A percentile compares a stretch with the other conserved stretches of the same genome.
Conservation (phyloP, 1,140 invertebrate genomes). For the Drosophila tani region DNA sequence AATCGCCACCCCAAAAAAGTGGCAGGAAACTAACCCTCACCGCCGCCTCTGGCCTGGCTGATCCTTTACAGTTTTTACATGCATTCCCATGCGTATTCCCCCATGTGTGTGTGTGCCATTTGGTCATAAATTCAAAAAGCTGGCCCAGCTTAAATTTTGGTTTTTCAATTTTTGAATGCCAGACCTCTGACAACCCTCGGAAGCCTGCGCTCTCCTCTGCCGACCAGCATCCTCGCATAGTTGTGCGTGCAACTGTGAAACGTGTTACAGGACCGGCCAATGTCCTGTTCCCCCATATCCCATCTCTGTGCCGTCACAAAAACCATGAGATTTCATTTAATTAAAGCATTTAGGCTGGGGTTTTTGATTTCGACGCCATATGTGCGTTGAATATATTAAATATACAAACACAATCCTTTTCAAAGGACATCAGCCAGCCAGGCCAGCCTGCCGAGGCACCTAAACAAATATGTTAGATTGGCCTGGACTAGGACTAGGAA, state of each 20-base stretch:
- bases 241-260: conserved; percentile 81
- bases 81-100: conserved; percentile 76
- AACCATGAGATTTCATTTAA: conserved; percentile 83
- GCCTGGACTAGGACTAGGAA: conserved; percentile 10
- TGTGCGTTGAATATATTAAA: conserved; percentile 82
- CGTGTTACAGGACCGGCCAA: conserved; percentile 61
- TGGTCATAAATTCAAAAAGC: conserved; percentile 83
- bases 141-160: conserved; percentile 80
- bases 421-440: conserved; percentile 49
- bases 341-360: conserved; percentile 72
- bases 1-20: conserved; percentile 48
- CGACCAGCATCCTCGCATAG: conserved; percentile 59
- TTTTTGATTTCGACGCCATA: conserved; percentile 76
- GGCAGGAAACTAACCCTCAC: conserved; percentile 9
- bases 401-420: conserved; percentile 64
- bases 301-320: conserved; percentile 49
- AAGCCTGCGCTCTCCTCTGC: background rate
- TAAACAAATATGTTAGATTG: conserved; percentile 67
- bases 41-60: conserved; percentile 13
- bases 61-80: conserved; percentile 59
- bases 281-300: conserved; percentile 15
- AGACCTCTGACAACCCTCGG: conserved; percentile 49
- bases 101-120: conserved; percentile 60
- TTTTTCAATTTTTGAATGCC: conserved; percentile 83
- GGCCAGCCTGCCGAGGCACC: conserved; percentile 24